These are phyloP conservation scores for Andrena praecox DNA, from an alignment of 2,888 invertebrate species.

Conservation along the genomic window DNA sequence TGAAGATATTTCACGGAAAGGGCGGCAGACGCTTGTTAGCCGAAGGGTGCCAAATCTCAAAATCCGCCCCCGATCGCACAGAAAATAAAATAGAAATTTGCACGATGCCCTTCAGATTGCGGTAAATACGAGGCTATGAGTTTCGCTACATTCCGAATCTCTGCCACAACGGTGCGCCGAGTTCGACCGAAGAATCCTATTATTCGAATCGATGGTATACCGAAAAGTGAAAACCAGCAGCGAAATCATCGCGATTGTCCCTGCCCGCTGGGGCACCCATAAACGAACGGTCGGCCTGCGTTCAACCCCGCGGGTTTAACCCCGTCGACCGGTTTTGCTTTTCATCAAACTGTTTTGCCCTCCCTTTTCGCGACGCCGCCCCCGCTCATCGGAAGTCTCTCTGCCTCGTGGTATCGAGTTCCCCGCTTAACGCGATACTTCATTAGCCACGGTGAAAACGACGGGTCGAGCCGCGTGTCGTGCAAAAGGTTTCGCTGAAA, in stretches of 20 bases:
- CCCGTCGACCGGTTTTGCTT: background rate
- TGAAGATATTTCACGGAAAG: too few relatives aligned
- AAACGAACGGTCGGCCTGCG: slow-evolving; percentile 1
- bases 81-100: too few relatives aligned
- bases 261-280: background rate
- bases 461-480: slow-evolving; percentile 62
- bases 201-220: background rate
- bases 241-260: background rate
- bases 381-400: slow-evolving; percentile 42
- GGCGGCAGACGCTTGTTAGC: too few relatives aligned
- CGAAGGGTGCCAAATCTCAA: too few relatives aligned
- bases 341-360: slow-evolving; percentile 15
- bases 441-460: slow-evolving; percentile 77
- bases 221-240: background rate
- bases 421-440: slow-evolving; percentile 82
- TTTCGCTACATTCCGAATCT: too few relatives aligned
- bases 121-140: too few relatives aligned
- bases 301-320: background rate
- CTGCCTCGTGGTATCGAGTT: slow-evolving; percentile 72
- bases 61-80: too few relatives aligned
- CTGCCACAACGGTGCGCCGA: too few relatives aligned
- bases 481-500: slow-evolving; percentile 53
- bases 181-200: too few relatives aligned
- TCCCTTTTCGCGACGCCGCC: slow-evolving; percentile 36
- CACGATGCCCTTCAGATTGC: too few relatives aligned